These are phyloP conservation scores for Silurus glanis DNA, from an alignment of 2,113 vertebrate species.

Conservation along the genomic window DNA sequence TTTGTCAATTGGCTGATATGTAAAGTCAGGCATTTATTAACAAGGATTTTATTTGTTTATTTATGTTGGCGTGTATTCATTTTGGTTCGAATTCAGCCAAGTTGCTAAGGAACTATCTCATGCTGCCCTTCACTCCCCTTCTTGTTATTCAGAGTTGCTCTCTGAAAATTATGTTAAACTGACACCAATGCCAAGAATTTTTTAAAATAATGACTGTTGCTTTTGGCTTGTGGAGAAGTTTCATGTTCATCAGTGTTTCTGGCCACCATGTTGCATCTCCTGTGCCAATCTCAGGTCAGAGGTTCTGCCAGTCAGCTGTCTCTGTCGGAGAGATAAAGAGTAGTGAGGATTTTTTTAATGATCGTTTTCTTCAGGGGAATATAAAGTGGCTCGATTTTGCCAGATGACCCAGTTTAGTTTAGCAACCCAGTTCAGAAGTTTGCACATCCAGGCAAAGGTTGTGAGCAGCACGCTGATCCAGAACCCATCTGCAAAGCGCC, in stretches of 20 bases:
- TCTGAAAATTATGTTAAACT: slow-evolving; percentile 17
- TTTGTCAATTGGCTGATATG: neutral
- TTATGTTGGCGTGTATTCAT: neutral
- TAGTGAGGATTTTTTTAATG: slow-evolving; percentile 23
- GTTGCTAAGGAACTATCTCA: slow-evolving; percentile 21
- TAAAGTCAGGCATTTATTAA: slow-evolving; percentile 3
- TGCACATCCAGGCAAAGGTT: slow-evolving; percentile 32
- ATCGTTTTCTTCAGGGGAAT: slow-evolving; percentile 34
- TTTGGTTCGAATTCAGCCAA: slow-evolving; percentile 13
- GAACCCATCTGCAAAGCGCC: slow-evolving; percentile 5
- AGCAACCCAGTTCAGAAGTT: slow-evolving; percentile 42
- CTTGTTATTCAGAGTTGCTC: slow-evolving; percentile 2
- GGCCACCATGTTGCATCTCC: slow-evolving; percentile 4
- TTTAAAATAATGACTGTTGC: slow-evolving; percentile 26
- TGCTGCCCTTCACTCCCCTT: neutral
- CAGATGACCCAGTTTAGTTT: slow-evolving; percentile 41
- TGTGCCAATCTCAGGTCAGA: slow-evolving; percentile 20
- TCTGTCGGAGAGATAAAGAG: slow-evolving; percentile 1
- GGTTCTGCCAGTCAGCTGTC: slow-evolving; percentile 29
- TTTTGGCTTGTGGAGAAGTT: slow-evolving; percentile 26
- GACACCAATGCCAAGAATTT: slow-evolving; percentile 20
- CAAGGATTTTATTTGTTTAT: slow-evolving; percentile 6
- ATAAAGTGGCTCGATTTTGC: slow-evolving; percentile 23
- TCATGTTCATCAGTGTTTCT: slow-evolving; percentile 26
- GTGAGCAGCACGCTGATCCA: slow-evolving; percentile 6